Conservation (phyloP, 2,888 invertebrate species). For the Cenopis cana region DNA sequence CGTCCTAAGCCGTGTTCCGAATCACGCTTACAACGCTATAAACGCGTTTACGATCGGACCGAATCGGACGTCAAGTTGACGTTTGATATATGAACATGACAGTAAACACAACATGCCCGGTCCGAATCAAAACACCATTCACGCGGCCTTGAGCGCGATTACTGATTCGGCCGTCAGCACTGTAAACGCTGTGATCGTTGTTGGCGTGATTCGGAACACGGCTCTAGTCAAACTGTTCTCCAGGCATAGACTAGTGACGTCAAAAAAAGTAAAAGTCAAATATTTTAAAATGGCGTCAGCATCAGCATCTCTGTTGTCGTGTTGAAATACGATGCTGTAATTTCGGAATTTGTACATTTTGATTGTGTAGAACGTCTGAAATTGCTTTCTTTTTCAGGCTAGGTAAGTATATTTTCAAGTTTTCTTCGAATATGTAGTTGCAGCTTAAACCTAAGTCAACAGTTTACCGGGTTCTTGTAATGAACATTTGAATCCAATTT, state of each 20-base stretch:
- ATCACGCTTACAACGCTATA: no score
- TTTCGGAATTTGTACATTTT: slow-evolving; percentile 5
- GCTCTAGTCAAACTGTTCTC: neutral
- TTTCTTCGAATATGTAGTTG: neutral
- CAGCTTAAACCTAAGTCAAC: neutral
- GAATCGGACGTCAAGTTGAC: no score
- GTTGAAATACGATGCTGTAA: slow-evolving; percentile 20
- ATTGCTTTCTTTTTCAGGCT: slow-evolving; percentile 32
- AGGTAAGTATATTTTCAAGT: slow-evolving; percentile 14
- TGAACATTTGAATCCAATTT: neutral
- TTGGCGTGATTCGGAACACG: neutral
- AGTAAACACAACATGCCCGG: no score
- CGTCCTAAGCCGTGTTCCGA: no score
- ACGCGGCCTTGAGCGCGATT: no score
- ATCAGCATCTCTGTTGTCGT: slow-evolving; percentile 1
- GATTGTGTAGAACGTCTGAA: neutral
- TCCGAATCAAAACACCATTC: no score
- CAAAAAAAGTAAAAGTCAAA: slow-evolving; percentile 24
- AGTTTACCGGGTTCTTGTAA: slow-evolving; percentile 2
- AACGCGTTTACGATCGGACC: no score
- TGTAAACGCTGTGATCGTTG: no score
- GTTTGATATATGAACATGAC: no score
- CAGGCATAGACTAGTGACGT: slow-evolving; percentile 10
- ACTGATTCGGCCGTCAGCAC: no score
- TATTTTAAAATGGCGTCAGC: slow-evolving; percentile 37